Conservation (phyloP, 1,140 invertebrate genomes). For the Parapsyche elsis region DNA sequence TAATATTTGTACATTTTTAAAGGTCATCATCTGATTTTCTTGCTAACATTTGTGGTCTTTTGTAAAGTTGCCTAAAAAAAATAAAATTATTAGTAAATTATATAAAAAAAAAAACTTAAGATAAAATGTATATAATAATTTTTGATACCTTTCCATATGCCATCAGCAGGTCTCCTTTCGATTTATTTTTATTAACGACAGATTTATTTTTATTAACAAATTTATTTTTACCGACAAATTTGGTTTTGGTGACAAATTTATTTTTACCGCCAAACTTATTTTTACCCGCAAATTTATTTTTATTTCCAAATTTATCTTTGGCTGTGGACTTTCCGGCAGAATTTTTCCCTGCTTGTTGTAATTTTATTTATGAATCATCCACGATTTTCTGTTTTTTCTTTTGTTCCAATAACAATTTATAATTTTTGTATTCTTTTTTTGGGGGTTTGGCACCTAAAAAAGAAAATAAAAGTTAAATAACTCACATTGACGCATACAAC, state of each 20-base stretch:
- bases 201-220: conserved; percentile 60
- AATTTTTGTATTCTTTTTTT: conserved; percentile 70
- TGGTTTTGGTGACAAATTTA: too few species aligned
- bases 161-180: conserved; percentile 55
- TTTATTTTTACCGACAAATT: conserved; percentile 60
- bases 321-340: conserved; percentile 63
- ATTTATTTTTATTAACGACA: conserved; percentile 57
- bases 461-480: conserved; percentile 13
- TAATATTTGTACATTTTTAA: too few species aligned
- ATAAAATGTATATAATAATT: not conserved
- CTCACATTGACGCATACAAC: too few species aligned
- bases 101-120: too few species aligned
- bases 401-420: conserved; percentile 67
- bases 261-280: too few species aligned
- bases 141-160: conserved; percentile 52
- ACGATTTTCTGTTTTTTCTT: conserved; percentile 60
- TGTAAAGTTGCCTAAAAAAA: too few species aligned
- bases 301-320: conserved; percentile 58
- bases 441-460: conserved; percentile 69
- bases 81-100: too few species aligned
- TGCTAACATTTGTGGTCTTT: too few species aligned
- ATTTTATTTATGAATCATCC: conserved; percentile 61
- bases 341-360: conserved; percentile 67
- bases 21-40: too few species aligned
- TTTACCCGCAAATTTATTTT: conserved; percentile 60